Evolutionary conservation across 2,113 vertebrate species (phyloP), one percentile per base, ranked within the genome.

Genomic region (Chitala chitala): DNA sequence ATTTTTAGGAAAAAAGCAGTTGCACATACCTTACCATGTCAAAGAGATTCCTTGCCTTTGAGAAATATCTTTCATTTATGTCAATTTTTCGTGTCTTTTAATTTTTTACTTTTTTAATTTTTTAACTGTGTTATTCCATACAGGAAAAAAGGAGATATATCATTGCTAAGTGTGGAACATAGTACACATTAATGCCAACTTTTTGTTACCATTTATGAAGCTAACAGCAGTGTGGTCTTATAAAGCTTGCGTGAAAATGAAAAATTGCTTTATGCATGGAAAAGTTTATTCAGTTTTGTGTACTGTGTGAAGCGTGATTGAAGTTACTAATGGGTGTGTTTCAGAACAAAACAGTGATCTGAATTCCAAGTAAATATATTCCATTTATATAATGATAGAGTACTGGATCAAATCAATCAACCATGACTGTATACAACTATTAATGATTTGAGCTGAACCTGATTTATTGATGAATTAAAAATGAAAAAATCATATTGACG

Each of bases 121-220:
- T 3, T 20, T 17, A 48, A 73, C 73, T 87, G 74, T 84, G 86
- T 74, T 63, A 81, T 89, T 78, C 59, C 53, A 82, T 82, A 79
- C 79, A 82, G 89, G 88, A 92, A 92, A 77, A 84, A 82, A 84
- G 87, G 82, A 80, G 89, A 90, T 82, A 86, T 91, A 80, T 84
- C 90, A 78, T 84, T 90, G 72, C 84, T 81, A 84, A 94, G 90
- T 89, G 85, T 88, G 77, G 86, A 93, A 85, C 87, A 94, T 86
- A 91, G 92, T 94, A 91, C 93, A 87, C 86, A 90, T 86, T 24
- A 84, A 0, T 80, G 22, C 56, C 51, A 13, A n/a, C 48, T 71
- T 63, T 63, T 55, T 33, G 2, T 44, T 44, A 24, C 24, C 3
- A 13, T 68, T 44, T 22, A 22, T 12, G 20, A 17, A 8, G 36